phyloP scores from a whole-genome alignment of 1,140 invertebrate species.

The Trigoniulus corallinus region DNA sequence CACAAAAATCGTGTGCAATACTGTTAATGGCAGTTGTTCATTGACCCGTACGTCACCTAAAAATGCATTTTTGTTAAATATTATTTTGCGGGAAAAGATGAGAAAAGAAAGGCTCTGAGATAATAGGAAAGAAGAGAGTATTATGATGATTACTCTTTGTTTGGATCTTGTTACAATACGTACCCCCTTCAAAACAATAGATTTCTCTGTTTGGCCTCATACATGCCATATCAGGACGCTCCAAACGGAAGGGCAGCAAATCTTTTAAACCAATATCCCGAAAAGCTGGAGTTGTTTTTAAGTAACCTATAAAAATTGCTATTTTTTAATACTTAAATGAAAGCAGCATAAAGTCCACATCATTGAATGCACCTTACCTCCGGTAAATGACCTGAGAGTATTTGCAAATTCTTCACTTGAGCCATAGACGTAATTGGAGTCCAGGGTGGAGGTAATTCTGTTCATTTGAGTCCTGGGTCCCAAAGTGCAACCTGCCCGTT shows the following conservation, averaged over 20 bases:
- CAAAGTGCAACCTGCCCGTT: conserved; percentile 30
- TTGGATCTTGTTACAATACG: conserved; percentile 3
- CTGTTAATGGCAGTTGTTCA: conserved; percentile 74
- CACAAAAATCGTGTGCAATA: conserved; percentile 77
- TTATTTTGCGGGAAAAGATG: neutral
- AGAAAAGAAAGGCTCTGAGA: neutral
- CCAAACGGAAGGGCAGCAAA: conserved; percentile 68
- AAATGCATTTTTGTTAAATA: conserved; percentile 13
- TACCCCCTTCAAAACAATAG: conserved; percentile 69
- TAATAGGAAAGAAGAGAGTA: neutral
- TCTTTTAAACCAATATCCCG: conserved; percentile 72
- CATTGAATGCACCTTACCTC: conserved; percentile 20
- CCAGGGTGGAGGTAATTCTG: conserved; percentile 30
- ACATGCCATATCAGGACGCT: conserved; percentile 83
- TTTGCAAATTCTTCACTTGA: conserved; percentile 28
- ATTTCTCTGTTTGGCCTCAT: conserved; percentile 51
- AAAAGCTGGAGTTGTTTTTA: conserved; percentile 47
- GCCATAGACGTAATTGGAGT: conserved; percentile 36
- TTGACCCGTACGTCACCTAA: conserved; percentile 82
- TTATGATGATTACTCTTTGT: neutral
- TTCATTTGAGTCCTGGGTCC: conserved; percentile 33
- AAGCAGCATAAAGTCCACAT: neutral
- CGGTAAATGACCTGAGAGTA: conserved; percentile 27
- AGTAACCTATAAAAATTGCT: conserved; percentile 7
- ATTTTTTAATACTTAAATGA: neutral